Percentiles rank a stretch among this genome's conserved stretches.
phyloP scores from a whole-genome alignment of 2,113 vertebrate genomes.

The Xyrauchen texanus region DNA sequence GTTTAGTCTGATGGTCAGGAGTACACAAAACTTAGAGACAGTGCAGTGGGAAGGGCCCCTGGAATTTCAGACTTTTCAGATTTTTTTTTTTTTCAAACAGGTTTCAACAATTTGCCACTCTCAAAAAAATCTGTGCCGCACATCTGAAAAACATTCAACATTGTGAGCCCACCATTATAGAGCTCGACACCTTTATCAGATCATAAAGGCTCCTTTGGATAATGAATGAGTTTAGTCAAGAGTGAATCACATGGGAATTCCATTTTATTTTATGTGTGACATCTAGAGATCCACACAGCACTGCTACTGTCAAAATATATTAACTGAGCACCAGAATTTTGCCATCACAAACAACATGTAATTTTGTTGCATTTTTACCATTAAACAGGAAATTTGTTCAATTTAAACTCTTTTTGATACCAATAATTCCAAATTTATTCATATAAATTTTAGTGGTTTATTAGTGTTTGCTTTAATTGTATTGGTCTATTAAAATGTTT shows the following conservation, averaged over 20 bases:
- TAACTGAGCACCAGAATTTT: too few species aligned
- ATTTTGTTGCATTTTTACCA: too few species aligned
- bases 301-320: too few species aligned
- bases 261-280: background rate
- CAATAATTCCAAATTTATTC: too few species aligned
- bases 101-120: constrained; percentile 10
- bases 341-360: too few species aligned
- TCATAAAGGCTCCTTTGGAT: background rate
- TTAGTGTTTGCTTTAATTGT: too few species aligned
- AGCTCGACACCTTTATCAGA: background rate
- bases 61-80: constrained; percentile 3
- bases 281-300: background rate
- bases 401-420: too few species aligned
- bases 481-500: too few species aligned
- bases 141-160: background rate
- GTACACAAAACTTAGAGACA: constrained; percentile 8
- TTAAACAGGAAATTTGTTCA: too few species aligned
- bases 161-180: background rate
- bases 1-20: constrained; percentile 47
- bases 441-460: too few species aligned
- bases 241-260: background rate
- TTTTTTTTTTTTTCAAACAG: background rate
- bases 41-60: constrained; percentile 18
- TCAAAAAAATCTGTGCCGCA: background rate
- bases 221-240: background rate